Evolutionary conservation across 2,888 invertebrate genomes (phyloP).

Genomic region (Drosophila pseudotakahashii): DNA sequence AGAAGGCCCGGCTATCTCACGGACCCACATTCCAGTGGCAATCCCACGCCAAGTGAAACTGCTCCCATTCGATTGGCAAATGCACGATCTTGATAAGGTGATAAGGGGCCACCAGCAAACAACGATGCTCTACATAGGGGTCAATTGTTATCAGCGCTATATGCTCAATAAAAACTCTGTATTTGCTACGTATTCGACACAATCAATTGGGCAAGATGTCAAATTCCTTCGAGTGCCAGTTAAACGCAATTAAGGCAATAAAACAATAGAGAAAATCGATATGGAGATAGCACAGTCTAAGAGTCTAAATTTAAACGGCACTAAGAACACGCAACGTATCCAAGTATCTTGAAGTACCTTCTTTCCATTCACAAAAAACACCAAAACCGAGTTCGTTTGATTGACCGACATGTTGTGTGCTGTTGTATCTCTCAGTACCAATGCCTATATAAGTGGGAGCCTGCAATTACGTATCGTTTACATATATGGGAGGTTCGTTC

Average conservation of each 20-base stretch:
- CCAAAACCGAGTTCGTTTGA: slow-evolving; percentile 54
- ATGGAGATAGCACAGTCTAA: neutral
- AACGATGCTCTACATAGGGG: slow-evolving; percentile 33
- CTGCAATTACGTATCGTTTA: slow-evolving; percentile 24
- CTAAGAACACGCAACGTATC: slow-evolving; percentile 23
- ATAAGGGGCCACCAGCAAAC: slow-evolving; percentile 28
- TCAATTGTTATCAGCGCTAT: slow-evolving; percentile 65
- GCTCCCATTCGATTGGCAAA: slow-evolving; percentile 17
- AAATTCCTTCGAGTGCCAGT: slow-evolving; percentile 2
- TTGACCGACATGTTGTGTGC: slow-evolving; percentile 26
- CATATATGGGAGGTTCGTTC: slow-evolving; percentile 21
- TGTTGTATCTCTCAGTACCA: slow-evolving; percentile 15
- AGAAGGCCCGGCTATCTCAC: neutral
- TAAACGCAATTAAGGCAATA: slow-evolving; percentile 22
- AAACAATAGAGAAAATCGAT: slow-evolving; percentile 24
- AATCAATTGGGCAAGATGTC: slow-evolving; percentile 26
- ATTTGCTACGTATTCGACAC: neutral
- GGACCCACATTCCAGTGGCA: neutral
- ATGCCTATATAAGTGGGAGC: slow-evolving; percentile 18
- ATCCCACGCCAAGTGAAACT: slow-evolving; percentile 1
- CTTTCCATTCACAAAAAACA: slow-evolving; percentile 82
- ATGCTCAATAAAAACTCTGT: slow-evolving; percentile 7
- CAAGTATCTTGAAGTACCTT: slow-evolving; percentile 63
- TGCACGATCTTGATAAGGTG: slow-evolving; percentile 27
- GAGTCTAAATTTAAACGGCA: slow-evolving; percentile 2